phyloP scores from a whole-genome alignment of 2,888 invertebrate genomes.

The Dendrolimus pini region DNA sequence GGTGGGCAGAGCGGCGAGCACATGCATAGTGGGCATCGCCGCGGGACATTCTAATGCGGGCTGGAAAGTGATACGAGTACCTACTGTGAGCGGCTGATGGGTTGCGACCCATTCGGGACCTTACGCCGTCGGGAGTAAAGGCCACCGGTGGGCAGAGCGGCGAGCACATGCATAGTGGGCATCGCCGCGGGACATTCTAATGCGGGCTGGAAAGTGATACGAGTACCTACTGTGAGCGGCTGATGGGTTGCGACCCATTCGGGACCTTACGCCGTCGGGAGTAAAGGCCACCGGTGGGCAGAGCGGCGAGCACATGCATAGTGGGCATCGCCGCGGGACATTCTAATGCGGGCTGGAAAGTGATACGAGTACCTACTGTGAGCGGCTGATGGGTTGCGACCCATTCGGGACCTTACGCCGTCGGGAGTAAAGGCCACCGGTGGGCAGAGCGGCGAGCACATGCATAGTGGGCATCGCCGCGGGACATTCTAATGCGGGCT shows the following conservation, averaged over 20 bases:
- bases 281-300: too few species aligned
- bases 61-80: slow-evolving; percentile 30
- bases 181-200: slow-evolving; percentile 35
- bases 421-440: too few species aligned
- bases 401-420: too few species aligned
- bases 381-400: too few species aligned
- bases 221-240: too few species aligned
- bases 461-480: slow-evolving; percentile 35
- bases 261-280: too few species aligned
- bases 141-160: too few species aligned
- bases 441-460: slow-evolving; percentile 6
- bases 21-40: slow-evolving; percentile 35
- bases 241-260: too few species aligned
- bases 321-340: slow-evolving; percentile 34
- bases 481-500: slow-evolving; percentile 35
- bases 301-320: slow-evolving; percentile 20
- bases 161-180: slow-evolving; percentile 28
- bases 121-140: too few species aligned
- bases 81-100: too few species aligned
- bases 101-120: too few species aligned
- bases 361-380: too few species aligned
- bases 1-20: not conserved
- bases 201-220: slow-evolving; percentile 39
- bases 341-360: slow-evolving; percentile 39
- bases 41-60: slow-evolving; percentile 35